phyloP scores from a whole-genome alignment of 2,888 invertebrate species.

The Ephialtes manifestator region DNA sequence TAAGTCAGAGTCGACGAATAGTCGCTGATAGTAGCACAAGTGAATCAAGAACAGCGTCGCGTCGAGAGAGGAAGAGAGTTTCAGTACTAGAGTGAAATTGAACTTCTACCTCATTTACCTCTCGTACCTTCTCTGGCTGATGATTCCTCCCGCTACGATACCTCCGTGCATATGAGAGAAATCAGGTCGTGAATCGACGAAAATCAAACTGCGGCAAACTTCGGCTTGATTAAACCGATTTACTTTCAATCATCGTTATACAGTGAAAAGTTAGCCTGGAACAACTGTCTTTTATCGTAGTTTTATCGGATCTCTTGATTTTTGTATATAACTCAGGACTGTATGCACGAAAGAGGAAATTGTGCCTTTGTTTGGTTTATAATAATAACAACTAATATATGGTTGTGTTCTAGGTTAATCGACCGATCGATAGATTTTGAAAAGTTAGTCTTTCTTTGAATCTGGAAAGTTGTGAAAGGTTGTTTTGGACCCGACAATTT shows the following conservation, averaged over 20 bases:
- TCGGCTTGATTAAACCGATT: conserved; percentile 30
- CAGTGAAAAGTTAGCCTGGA: neutral
- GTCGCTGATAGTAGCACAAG: conserved; percentile 37
- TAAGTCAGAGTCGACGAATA: conserved; percentile 58
- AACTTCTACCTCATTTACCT: conserved; percentile 63
- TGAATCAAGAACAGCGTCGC: conserved; percentile 52
- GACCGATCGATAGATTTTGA: neutral
- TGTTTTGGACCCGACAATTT: too few relatives aligned
- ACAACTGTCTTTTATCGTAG: neutral
- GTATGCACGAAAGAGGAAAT: neutral
- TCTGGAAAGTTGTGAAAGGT: neutral
- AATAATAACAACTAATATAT: neutral
- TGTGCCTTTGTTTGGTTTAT: neutral
- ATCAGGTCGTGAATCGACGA: conserved; percentile 28
- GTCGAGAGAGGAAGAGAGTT: conserved; percentile 55
- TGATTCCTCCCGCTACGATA: conserved; percentile 10
- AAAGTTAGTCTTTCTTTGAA: neutral
- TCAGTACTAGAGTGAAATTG: conserved; percentile 46
- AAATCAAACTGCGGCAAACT: conserved; percentile 23
- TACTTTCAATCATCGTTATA: conserved; percentile 27
- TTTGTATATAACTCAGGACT: neutral
- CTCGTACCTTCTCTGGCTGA: conserved; percentile 27
- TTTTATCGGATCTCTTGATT: neutral
- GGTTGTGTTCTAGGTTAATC: neutral
- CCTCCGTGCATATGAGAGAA: neutral